Evolutionary conservation across 1,140 invertebrate species (phyloP), one percentile per base, ranked within the genome.

Genomic region (Conus betulinus): DNA sequence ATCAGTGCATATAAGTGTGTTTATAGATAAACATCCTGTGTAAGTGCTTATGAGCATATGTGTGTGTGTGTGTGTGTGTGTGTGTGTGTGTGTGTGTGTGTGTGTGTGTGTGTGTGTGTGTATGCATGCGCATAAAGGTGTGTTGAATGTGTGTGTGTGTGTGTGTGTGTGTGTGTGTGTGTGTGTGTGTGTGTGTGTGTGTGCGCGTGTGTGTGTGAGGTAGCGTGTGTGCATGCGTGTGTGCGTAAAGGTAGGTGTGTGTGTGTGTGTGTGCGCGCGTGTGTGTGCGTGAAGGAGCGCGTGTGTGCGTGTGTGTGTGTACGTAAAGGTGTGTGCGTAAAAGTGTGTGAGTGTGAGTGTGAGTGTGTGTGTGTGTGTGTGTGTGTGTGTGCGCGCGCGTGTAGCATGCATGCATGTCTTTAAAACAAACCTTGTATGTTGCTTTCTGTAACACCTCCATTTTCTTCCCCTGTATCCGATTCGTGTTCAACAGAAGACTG

Each of bases 91-190:
- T 39, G 39, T 39, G 39, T 39, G 39, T 71, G 20, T 20, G 67
- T 71, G 67, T 71, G 67, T 71, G 67, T 71, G 67, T 71, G 67
- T 71, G 67, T 71, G 67, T 71, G 67, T 71, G 67, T 71, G 67
- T 63, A 17, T 60, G 8, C 57, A 60, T 60, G 57, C 17, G 57
- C 17, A 7, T 17, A 17, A 10, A 17, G 8, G 60, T 63, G 60
- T 63, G 60, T 63, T 63, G 60, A 10, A 17, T 60, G 8, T 60
- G 57, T 71, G 67, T 71, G 8, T 71, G 67, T 71, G 20, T 20
- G 67, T 71, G 67, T 71, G 67, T 71, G 67, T 71, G 67, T 71
- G 67, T 71, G 67, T 71, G 67, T 71, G 67, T 71, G 67, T 71
- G 67, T 63, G 60, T 63, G 60, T 63, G 60, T 63, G 60, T 63